Evolutionary conservation across 2,113 vertebrate species (phyloP), one percentile per base, ranked within the genome.

Genomic region (Scatophagus argus): DNA sequence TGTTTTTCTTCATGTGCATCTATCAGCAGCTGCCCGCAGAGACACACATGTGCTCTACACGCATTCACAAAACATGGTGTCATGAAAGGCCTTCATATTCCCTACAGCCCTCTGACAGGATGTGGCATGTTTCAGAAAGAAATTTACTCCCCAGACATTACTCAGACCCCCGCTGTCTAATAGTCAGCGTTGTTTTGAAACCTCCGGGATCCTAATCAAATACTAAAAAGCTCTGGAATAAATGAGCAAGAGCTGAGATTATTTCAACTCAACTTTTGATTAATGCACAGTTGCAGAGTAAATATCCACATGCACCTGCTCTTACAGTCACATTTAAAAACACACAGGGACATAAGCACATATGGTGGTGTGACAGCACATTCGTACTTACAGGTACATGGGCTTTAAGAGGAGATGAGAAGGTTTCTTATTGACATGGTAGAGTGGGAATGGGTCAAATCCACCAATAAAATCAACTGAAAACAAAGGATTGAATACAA

Each of bases 381-480:
- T 62, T 70, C 69, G 93, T 96, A 96, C 97, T 97, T 97, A 97
- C 96, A 95, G 95, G 87, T 95, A 94, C 79, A 93, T 95, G 92
- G 96, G 96, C 96, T 96, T 96, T 95, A 96, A 96, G 87, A 96
- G 96, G 93, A 96, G 94, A 93, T 96, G 94, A 91, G 96, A 95
- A 94, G 96, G 94, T 94, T 98, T 98, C 95, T 97, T 96, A 96
- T 95, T 96, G 95, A 96, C 94, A 95, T 96, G 96, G 96, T 96
- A 96, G 94, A 97, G 96, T 94, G 96, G 96, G 92, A 96, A 96
- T 94, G 97, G 96, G 89, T 97, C 96, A 96, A 96, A 97, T 96
- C 96, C 97, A 96, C 96, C 96, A 96, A 97, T 96, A 96, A 98
- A 98, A 97, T 97, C 96, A 96, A 97, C 97, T 97, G 97, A 96